Percentiles rank a stretch among this genome's conserved stretches.
phyloP scores from a whole-genome alignment of 2,113 vertebrate species.

The Anoplopoma fimbria region DNA sequence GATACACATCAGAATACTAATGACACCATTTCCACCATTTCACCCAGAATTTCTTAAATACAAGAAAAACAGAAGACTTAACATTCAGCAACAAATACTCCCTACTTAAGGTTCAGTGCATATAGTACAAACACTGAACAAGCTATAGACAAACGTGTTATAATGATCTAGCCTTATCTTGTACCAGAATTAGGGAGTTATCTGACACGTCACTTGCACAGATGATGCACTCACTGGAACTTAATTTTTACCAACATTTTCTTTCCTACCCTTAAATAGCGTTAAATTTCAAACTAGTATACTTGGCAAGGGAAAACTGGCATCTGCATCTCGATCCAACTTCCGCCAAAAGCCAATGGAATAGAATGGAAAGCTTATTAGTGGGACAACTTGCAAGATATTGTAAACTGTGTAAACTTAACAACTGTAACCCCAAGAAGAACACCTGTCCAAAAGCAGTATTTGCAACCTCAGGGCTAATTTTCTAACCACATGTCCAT shows the following conservation, averaged over 20 bases:
- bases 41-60: not conserved
- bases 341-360: not conserved
- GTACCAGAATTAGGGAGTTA: not conserved
- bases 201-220: not conserved
- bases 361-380: conserved; percentile 18
- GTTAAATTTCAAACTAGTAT: conserved; percentile 10
- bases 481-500: conserved; percentile 43
- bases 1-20: not conserved
- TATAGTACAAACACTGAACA: not conserved
- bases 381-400: conserved; percentile 18
- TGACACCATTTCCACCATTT: not conserved
- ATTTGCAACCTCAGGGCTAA: conserved; percentile 35
- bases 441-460: conserved; percentile 24
- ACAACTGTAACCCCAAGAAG: conserved; percentile 26
- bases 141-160: not conserved
- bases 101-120: not conserved
- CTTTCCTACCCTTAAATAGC: not conserved
- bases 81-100: not conserved
- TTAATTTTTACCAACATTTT: not conserved
- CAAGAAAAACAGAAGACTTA: not conserved
- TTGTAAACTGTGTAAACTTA: conserved; percentile 30
- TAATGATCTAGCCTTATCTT: not conserved
- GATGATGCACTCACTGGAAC: not conserved
- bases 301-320: not conserved
- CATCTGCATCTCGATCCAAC: not conserved